phyloP scores from a whole-genome alignment of 2,888 invertebrate genomes.

The Antheraea assamensis region DNA sequence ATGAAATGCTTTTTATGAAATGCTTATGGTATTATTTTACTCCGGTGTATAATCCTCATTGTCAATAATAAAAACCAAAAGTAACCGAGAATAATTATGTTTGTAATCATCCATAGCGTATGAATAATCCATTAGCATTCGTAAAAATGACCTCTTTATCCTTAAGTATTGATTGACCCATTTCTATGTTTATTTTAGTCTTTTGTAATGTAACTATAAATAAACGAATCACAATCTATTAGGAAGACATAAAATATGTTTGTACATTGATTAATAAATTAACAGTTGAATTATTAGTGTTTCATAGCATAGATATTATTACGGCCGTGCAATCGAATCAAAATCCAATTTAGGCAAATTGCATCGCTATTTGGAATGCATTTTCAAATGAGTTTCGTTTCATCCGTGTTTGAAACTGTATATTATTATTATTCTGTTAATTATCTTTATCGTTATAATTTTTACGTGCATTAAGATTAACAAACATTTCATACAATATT shows the following conservation, averaged over 20 bases:
- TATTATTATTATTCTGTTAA: constrained; percentile 36
- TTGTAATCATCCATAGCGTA: no score
- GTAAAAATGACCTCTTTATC: background rate
- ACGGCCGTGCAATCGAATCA: constrained; percentile 32
- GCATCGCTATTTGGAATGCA: constrained; percentile 36
- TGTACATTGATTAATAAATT: background rate
- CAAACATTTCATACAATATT: background rate
- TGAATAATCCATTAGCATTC: no score
- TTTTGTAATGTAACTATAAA: background rate
- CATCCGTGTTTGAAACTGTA: constrained; percentile 33
- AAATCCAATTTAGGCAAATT: constrained; percentile 37
- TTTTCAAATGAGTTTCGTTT: constrained; percentile 38
- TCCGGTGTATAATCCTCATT: no score
- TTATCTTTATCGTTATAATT: constrained; percentile 20
- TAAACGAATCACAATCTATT: background rate
- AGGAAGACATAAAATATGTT: background rate
- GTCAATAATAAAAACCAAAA: no score
- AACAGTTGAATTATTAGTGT: constrained; percentile 6
- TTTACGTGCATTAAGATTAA: background rate
- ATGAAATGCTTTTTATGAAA: no score
- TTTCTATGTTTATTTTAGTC: background rate
- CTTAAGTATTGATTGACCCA: background rate
- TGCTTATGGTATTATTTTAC: no score
- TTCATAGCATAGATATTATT: constrained; percentile 27
- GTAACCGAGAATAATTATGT: no score